Evolutionary conservation across 1,140 invertebrate genomes (phyloP).

Genomic region (Brachionus asplanchnoidis): DNA sequence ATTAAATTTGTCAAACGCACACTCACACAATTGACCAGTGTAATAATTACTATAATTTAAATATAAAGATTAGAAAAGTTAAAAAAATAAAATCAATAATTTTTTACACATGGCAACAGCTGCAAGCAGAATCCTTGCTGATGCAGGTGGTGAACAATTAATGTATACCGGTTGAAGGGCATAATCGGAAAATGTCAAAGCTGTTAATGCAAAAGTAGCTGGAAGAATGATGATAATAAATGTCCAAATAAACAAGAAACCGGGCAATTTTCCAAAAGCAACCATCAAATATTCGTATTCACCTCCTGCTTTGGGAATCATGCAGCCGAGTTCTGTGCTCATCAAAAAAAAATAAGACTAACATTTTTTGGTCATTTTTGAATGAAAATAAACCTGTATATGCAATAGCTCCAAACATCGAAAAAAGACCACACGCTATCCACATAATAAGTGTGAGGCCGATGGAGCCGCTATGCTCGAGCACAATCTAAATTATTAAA

Average conservation of each 20-base stretch:
- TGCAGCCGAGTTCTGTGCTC: conserved; percentile 69
- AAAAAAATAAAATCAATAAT: neutral
- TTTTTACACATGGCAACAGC: neutral
- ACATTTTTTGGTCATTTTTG: neutral
- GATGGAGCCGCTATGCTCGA: conserved; percentile 74
- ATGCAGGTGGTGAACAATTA: neutral
- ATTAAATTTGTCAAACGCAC: conserved; percentile 53
- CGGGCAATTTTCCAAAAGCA: conserved; percentile 61
- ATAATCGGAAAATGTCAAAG: conserved; percentile 89
- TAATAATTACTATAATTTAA: conserved; percentile 49
- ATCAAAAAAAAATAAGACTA: conserved; percentile 49
- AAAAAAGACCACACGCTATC: conserved; percentile 73
- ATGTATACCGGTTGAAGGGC: conserved; percentile 77
- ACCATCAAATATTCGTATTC: conserved; percentile 42
- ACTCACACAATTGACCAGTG: conserved; percentile 54
- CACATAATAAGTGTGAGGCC: conserved; percentile 77
- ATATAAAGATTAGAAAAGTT: neutral
- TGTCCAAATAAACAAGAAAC: conserved; percentile 42
- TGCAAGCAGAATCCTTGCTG: neutral
- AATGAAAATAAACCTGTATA: neutral
- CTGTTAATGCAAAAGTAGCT: conserved; percentile 93
- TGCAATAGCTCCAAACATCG: conserved; percentile 61
- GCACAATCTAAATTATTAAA: conserved; percentile 75
- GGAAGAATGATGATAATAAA: conserved; percentile 63
- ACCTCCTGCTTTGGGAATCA: conserved; percentile 43